These are phyloP conservation scores for Athene noctua DNA, from an alignment of 2,113 vertebrate genomes.

Conservation along the genomic window DNA sequence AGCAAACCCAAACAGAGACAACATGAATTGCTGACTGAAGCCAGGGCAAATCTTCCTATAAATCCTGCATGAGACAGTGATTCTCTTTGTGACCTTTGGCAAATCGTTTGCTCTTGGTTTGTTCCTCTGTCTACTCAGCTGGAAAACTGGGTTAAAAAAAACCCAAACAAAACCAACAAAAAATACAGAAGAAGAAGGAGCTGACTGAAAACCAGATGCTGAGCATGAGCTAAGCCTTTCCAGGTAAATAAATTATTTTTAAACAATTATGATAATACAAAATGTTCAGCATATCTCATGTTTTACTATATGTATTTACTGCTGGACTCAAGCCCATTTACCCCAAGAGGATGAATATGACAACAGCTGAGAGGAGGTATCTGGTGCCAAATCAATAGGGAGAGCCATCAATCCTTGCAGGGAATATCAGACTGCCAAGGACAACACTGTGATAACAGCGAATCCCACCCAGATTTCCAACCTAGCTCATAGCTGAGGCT, in stretches of 20 bases:
- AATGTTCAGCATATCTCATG: neutral
- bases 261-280: conserved; percentile 16
- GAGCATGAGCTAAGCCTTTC: conserved; percentile 35
- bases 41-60: conserved; percentile 38
- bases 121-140: conserved; percentile 61
- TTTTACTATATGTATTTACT: neutral
- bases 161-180: neutral
- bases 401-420: conserved; percentile 13
- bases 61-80: conserved; percentile 25
- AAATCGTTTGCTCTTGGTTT: conserved; percentile 46
- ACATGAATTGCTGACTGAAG: conserved; percentile 42
- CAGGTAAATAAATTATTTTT: conserved; percentile 52
- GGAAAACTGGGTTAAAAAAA: conserved; percentile 33
- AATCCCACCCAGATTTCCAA: conserved; percentile 21
- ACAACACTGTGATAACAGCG: conserved; percentile 9
- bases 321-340: conserved; percentile 9
- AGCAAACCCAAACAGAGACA: conserved; percentile 49
- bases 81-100: conserved; percentile 55
- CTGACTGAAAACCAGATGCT: conserved; percentile 20
- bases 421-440: conserved; percentile 17
- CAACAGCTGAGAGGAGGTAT: neutral
- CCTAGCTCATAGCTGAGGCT: neutral
- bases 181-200: neutral
- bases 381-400: conserved; percentile 16
- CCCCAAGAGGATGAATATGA: neutral